Percentiles rank a stretch among this genome's conserved stretches.
Conservation (phyloP, 1,140 invertebrate genomes). For the Araneus ventricosus region DNA sequence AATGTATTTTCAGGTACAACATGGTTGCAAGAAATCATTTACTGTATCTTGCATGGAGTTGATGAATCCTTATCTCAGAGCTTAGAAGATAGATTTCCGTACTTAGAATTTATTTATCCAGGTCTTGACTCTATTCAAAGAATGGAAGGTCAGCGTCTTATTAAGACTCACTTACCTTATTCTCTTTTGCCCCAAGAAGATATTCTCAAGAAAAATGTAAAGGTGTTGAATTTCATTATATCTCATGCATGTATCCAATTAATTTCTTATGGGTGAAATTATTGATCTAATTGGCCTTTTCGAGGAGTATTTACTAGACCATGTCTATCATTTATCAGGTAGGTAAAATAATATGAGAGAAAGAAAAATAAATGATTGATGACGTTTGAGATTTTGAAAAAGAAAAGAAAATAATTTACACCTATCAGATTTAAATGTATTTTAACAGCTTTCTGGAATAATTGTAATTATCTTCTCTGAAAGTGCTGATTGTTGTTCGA, state of each 20-base stretch:
- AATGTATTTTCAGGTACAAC: conserved; percentile 80
- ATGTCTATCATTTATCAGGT: too few species aligned
- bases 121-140: conserved; percentile 79
- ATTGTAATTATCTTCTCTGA: too few species aligned
- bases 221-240: conserved; percentile 28
- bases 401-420: too few species aligned
- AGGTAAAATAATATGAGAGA: too few species aligned
- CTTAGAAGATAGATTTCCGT: conserved; percentile 81
- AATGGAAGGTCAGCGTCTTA: conserved; percentile 79
- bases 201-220: conserved; percentile 65
- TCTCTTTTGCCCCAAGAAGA: conserved; percentile 79
- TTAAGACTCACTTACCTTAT: conserved; percentile 82
- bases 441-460: too few species aligned
- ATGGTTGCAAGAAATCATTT: conserved; percentile 83
- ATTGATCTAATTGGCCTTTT: too few species aligned
- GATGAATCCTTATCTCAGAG: conserved; percentile 78
- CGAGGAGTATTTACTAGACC: too few species aligned
- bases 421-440: too few species aligned
- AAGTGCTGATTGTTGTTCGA: too few species aligned
- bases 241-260: neutral
- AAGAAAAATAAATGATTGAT: too few species aligned
- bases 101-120: conserved; percentile 81
- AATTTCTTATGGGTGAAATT: neutral
- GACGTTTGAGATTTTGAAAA: neutral
- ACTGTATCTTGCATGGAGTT: conserved; percentile 80